These are phyloP conservation scores for Drosophila prostipennis DNA, from an alignment of 2,888 invertebrate genomes.

Conservation along the genomic window DNA sequence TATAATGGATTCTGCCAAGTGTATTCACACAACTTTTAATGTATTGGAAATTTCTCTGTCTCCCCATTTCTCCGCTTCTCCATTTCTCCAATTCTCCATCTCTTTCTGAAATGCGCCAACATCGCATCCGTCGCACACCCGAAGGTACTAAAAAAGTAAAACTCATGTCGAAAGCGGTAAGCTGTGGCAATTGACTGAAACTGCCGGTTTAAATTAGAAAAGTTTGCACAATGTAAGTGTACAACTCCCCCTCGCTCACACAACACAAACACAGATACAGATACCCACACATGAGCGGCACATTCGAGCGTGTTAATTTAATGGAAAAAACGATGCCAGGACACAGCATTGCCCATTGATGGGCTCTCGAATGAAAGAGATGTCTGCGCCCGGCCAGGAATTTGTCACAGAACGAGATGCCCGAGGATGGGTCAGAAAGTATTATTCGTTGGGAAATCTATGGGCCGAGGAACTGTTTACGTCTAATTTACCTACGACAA, in stretches of 20 bases:
- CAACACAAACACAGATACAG: neutral
- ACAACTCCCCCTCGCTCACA: conserved; percentile 32
- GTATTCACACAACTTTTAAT: conserved; percentile 79
- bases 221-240: conserved; percentile 72
- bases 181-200: conserved; percentile 79
- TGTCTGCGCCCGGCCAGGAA: conserved; percentile 43
- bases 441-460: conserved; percentile 18
- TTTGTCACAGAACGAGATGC: conserved; percentile 28
- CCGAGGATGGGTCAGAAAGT: conserved; percentile 17
- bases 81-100: neutral
- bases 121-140: conserved; percentile 46
- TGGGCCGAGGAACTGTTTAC: conserved; percentile 25
- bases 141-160: conserved; percentile 73
- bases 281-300: conserved; percentile 12
- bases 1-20: conserved; percentile 74
- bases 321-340: conserved; percentile 71
- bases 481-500: conserved; percentile 38
- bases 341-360: conserved; percentile 37
- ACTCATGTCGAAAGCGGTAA: conserved; percentile 79
- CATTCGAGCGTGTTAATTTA: conserved; percentile 75
- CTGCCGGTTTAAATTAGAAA: conserved; percentile 79
- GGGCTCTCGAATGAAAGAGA: conserved; percentile 37
- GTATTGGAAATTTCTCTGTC: conserved; percentile 71
- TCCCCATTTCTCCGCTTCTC: conserved; percentile 9
- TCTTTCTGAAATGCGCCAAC: conserved; percentile 33